A percentile compares a stretch with the other conserved stretches of the same genome.
phyloP scores from a whole-genome alignment of 2,797 vertebrate genomes.

The Myotis planiceps region DNA sequence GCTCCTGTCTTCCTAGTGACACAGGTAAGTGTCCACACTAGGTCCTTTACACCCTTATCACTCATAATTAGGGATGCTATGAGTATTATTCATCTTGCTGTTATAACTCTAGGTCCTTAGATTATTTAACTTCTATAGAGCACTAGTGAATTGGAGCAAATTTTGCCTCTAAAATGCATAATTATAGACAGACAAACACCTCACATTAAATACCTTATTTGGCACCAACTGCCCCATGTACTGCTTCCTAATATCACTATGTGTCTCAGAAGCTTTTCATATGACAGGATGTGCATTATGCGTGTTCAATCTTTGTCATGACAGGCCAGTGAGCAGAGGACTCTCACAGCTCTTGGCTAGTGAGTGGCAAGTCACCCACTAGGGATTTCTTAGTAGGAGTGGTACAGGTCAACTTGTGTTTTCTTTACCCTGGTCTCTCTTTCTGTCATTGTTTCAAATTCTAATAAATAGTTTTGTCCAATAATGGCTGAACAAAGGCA shows the following conservation, averaged over 20 bases:
- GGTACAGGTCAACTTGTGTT: background rate
- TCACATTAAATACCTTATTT: background rate
- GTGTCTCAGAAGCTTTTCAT: background rate
- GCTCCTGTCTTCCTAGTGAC: background rate
- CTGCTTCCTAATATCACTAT: background rate
- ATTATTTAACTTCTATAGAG: background rate
- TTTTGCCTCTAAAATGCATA: background rate
- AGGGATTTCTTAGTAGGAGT: background rate
- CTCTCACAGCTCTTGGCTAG: background rate
- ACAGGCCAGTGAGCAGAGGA: background rate
- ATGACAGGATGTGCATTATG: rapidly evolving
- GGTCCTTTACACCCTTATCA: background rate
- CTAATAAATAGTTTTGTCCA: background rate
- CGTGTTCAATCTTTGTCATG: background rate
- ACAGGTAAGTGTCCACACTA: background rate
- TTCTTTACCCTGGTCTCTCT: background rate
- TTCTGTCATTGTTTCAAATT: background rate
- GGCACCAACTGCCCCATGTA: background rate
- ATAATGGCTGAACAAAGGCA: background rate
- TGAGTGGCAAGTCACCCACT: rapidly evolving
- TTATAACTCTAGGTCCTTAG: no score
- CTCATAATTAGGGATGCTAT: background rate
- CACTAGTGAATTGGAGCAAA: background rate
- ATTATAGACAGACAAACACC: background rate
- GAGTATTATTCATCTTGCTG: no score